Evolutionary conservation across 2,113 vertebrate species (phyloP), one percentile per base, ranked within the genome.

Genomic region (Cyphomyrus discorhynchus): DNA sequence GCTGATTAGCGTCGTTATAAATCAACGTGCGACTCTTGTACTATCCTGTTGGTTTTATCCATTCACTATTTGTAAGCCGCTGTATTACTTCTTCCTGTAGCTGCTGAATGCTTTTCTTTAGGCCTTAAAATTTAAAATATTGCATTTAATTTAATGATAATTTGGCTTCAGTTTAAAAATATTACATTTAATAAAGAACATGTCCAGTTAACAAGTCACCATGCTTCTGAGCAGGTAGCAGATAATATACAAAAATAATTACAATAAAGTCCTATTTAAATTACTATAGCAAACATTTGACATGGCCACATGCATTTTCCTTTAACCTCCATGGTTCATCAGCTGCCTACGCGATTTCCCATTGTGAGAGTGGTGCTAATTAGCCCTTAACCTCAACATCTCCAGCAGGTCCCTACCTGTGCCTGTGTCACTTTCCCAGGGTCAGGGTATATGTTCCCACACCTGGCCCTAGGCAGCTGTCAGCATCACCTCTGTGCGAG

Each of bases 381-480:
- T 89, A 47, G 35, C 89, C 53, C 52, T 85, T 46, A 45, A 52
- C 39, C 77, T 47, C 35, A 3, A 62, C 80, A 62, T 85, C 82
- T 42, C 52, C 80, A 7, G 35, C 52, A 35, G 35, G 39, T 56
- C 89, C 52, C 42, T 85, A 39, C 62, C 77, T 77, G 74, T 47
- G 74, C 31, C 49, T 7, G 10, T 17, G 53, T 24, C 35, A 8
- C 24, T 62, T 89, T 83, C 52, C 80, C 80, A 53, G 80, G 50
- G 39, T n/a, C 21, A 31, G 35, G 52, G 80, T 89, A 62, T 53
- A n/a, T 89, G 80, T 85, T 39, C 49, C 31, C 77, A 85, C 89
- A 89, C 89, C 89, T 89, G 77, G 89, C 11, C 50, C 24, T 2
- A 77, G 52, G 88, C 77, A 89, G 88, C 88, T 89, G 77, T 84